A percentile compares a stretch with the other conserved stretches of the same genome.
These are phyloP conservation scores for Manis javanica DNA, from an alignment of 2,797 vertebrate genomes.

Conservation along the genomic window DNA sequence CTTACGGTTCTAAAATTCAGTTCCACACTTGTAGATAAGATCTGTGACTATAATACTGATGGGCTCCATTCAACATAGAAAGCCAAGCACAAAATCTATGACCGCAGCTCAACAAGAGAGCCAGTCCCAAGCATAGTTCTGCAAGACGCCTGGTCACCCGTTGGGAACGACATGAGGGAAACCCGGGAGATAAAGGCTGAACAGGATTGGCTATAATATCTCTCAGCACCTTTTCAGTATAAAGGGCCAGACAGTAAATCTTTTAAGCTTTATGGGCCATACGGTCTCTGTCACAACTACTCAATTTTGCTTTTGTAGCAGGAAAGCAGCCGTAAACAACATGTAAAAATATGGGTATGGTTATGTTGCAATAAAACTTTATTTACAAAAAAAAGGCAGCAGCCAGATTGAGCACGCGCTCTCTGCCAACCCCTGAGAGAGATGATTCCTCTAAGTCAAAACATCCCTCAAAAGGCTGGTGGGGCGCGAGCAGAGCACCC, in stretches of 20 bases:
- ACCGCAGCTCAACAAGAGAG: background rate
- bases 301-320: background rate
- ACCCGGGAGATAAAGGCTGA: background rate
- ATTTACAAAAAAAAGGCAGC: background rate
- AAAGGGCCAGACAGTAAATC: background rate
- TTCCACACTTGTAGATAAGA: background rate
- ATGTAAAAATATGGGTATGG: background rate
- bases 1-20: background rate
- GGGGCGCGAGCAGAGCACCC: background rate
- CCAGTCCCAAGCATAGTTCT: background rate
- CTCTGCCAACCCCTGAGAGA: background rate
- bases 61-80: background rate
- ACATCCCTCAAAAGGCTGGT: background rate
- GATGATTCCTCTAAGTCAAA: background rate
- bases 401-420: background rate
- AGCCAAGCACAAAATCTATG: background rate
- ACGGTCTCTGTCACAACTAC: background rate
- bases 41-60: background rate
- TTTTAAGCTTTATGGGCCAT: background rate
- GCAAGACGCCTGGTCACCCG: background rate
- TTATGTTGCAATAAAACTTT: background rate
- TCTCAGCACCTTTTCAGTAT: background rate
- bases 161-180: rapidly evolving
- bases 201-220: background rate
- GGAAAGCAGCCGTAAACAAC: background rate